Evolutionary conservation across 2,888 invertebrate species (phyloP).

Genomic region (Lamellibrachia satsuma): DNA sequence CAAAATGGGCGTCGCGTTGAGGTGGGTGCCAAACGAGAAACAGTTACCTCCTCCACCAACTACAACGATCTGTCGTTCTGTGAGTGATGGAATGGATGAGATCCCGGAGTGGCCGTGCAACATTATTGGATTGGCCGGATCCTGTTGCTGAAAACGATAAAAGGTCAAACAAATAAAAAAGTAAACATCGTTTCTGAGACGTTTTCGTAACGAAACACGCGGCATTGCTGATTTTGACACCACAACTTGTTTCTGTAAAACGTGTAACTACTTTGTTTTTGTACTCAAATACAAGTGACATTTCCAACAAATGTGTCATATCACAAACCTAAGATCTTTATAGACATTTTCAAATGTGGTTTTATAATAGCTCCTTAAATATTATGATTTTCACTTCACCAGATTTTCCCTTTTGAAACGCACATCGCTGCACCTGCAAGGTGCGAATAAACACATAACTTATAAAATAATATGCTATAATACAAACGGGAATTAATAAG

Average conservation of each 20-base stretch:
- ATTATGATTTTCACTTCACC: not conserved
- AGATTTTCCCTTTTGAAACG: not conserved
- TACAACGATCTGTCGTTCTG: constrained; percentile 51
- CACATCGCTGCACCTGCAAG: not conserved
- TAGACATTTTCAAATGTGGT: not conserved
- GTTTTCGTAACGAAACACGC: not conserved
- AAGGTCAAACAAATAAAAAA: not conserved
- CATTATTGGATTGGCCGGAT: constrained; percentile 56
- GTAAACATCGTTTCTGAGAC: not conserved
- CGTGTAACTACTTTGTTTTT: too few relatives aligned
- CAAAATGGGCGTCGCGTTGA: constrained; percentile 55
- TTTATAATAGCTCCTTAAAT: not conserved
- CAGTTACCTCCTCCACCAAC: constrained; percentile 69
- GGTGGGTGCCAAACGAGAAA: constrained; percentile 69
- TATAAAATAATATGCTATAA: not conserved
- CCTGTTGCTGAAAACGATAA: constrained; percentile 49
- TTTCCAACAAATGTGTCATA: not conserved
- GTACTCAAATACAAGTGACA: not conserved
- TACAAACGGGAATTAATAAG: not conserved
- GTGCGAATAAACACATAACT: not conserved
- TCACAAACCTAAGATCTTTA: not conserved
- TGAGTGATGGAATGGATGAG: constrained; percentile 49
- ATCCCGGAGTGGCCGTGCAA: constrained; percentile 57
- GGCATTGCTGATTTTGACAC: not conserved
- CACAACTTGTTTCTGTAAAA: not conserved